Conservation (phyloP, 2,888 invertebrate genomes). For the Cryptus armator region DNA sequence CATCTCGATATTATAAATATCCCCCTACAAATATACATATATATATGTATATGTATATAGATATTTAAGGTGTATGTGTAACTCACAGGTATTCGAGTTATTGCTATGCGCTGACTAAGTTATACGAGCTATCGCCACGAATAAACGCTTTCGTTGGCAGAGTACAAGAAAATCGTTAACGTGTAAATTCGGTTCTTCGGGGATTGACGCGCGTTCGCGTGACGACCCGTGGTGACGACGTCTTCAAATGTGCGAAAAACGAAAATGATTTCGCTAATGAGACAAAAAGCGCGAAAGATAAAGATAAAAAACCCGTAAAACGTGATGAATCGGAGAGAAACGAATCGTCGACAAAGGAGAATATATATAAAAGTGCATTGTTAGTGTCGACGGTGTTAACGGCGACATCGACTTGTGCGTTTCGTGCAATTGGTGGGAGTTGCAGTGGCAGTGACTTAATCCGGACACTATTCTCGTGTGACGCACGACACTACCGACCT, state of each 20-base stretch:
- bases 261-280: slow-evolving; percentile 45
- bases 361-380: slow-evolving; percentile 34
- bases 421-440: slow-evolving; percentile 39
- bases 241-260: slow-evolving; percentile 46
- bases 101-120: slow-evolving; percentile 51
- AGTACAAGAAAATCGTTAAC: slow-evolving; percentile 63
- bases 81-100: slow-evolving; percentile 14
- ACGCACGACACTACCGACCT: slow-evolving; percentile 69
- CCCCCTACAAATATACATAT: neutral
- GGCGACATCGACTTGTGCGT: slow-evolving; percentile 37
- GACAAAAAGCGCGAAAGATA: neutral
- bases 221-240: neutral
- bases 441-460: slow-evolving; percentile 21
- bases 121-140: slow-evolving; percentile 52
- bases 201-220: too few relatives aligned
- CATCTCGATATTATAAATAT: slow-evolving; percentile 10
- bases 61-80: neutral
- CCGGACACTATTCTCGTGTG: slow-evolving; percentile 53
- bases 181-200: neutral
- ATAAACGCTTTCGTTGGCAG: slow-evolving; percentile 70
- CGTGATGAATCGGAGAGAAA: neutral
- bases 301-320: neutral
- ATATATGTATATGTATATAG: neutral
- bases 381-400: slow-evolving; percentile 23
- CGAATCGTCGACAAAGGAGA: slow-evolving; percentile 17